These are phyloP conservation scores for Microtus ochrogaster DNA, from an alignment of 2,113 vertebrate genomes.

Conservation along the genomic window DNA sequence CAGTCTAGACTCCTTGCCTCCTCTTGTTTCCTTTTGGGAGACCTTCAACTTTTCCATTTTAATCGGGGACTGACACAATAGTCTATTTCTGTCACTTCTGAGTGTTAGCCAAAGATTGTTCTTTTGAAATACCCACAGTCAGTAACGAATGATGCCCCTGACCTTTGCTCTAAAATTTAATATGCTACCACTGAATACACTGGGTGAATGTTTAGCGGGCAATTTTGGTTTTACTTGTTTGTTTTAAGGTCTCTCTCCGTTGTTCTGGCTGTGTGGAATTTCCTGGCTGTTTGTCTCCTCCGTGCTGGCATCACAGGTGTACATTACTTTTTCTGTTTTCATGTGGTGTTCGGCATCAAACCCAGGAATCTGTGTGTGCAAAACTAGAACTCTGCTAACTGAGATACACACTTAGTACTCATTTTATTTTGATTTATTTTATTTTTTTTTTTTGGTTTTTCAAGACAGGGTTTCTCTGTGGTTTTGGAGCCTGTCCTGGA, in stretches of 20 bases:
- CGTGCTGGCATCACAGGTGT: neutral
- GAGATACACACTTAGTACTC: neutral
- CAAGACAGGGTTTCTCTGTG: no score
- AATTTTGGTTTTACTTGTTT: neutral
- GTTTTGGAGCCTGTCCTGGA: no score
- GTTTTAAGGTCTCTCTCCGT: neutral
- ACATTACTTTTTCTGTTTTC: neutral
- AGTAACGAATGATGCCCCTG: conserved; percentile 28
- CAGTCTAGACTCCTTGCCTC: neutral
- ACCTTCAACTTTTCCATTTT: conserved; percentile 50
- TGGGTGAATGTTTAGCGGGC: neutral
- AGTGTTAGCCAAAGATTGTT: conserved; percentile 3
- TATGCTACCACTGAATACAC: neutral
- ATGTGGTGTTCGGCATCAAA: neutral
- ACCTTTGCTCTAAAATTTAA: conserved; percentile 4
- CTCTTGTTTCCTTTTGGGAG: conserved; percentile 53
- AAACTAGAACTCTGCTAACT: neutral
- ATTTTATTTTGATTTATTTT: neutral
- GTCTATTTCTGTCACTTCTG: conserved; percentile 68
- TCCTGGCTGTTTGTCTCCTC: no score
- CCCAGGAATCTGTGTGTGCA: neutral
- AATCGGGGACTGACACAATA: neutral
- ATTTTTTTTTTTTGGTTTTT: no score
- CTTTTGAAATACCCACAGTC: conserved; percentile 44
- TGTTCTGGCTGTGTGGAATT: neutral